phyloP scores from a whole-genome alignment of 2,797 vertebrate species.

The Kryptopterus vitreolus region DNA sequence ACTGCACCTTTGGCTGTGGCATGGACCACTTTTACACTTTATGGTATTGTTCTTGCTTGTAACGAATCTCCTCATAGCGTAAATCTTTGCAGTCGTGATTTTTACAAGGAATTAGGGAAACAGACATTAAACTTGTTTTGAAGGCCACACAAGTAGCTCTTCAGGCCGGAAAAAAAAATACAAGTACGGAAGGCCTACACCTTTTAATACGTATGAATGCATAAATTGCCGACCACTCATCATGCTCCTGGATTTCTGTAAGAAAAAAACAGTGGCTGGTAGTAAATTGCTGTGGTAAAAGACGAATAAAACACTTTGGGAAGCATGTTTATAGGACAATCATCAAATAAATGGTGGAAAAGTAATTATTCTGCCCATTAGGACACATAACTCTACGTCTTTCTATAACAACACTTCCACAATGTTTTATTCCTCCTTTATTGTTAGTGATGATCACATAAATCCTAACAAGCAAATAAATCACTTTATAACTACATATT shows the following conservation, averaged over 20 bases:
- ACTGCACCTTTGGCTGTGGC: conserved; percentile 5
- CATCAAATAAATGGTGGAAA: background rate
- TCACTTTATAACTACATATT: background rate
- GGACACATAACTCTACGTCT: background rate
- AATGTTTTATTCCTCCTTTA: background rate
- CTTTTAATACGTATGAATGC: background rate
- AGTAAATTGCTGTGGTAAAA: background rate
- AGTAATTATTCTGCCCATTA: background rate
- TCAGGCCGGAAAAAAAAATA: background rate
- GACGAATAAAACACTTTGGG: background rate
- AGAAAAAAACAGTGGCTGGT: background rate
- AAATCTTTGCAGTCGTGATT: background rate
- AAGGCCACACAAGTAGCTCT: background rate
- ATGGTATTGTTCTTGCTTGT: conserved; percentile 1
- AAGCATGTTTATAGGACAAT: background rate
- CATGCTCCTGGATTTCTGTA: background rate
- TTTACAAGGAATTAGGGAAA: background rate
- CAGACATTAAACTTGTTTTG: conserved; percentile 5
- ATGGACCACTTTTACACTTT: conserved; percentile 4
- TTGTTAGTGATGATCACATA: background rate
- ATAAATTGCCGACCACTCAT: background rate
- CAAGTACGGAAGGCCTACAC: background rate
- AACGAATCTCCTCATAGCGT: background rate
- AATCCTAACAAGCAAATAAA: background rate
- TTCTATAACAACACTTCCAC: background rate